These are phyloP conservation scores for Terebella lapidaria DNA, from an alignment of 2,888 invertebrate genomes.

Conservation along the genomic window DNA sequence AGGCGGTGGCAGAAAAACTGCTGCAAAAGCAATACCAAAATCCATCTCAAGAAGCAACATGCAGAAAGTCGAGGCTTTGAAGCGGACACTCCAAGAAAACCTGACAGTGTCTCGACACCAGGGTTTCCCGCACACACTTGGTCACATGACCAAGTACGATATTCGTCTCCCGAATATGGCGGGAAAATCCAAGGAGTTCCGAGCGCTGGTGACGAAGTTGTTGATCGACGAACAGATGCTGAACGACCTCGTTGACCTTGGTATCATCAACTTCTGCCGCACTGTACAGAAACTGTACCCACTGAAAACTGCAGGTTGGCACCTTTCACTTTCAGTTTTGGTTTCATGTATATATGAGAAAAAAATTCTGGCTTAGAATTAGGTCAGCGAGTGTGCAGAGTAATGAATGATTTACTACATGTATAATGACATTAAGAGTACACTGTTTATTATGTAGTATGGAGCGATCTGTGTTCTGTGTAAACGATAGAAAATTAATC, in stretches of 20 bases:
- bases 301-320: conserved; percentile 35
- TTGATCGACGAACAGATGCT: conserved; percentile 33
- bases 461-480: no score
- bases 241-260: conserved; percentile 30
- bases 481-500: no score
- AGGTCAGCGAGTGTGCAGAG: no score
- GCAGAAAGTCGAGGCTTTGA: background rate
- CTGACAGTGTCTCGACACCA: background rate
- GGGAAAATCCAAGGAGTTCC: background rate
- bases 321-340: no score
- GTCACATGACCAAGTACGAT: background rate
- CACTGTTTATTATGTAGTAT: no score
- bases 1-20: no score
- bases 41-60: background rate
- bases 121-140: background rate
- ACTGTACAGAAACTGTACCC: conserved; percentile 30
- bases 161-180: background rate
- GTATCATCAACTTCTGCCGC: conserved; percentile 39
- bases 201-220: conserved; percentile 17
- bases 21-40: no score
- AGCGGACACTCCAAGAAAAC: no score
- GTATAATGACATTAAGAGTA: no score
- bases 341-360: no score
- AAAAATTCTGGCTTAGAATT: no score
- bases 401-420: no score